Conservation (phyloP, 2,113 vertebrate genomes). For the Toxotes chatareus region DNA sequence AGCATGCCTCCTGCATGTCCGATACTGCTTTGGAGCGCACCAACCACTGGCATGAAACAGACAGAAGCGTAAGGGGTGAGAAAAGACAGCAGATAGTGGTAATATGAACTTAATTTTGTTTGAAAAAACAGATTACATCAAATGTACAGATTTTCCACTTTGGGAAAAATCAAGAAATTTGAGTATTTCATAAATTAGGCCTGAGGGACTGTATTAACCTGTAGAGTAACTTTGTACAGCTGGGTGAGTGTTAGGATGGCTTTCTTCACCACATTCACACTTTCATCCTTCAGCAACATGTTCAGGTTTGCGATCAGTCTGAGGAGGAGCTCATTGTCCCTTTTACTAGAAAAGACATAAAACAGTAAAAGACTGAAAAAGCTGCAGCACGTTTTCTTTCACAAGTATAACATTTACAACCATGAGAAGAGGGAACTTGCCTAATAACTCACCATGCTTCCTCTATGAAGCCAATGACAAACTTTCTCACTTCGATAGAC, state of each 20-base stretch:
- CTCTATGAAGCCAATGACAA: constrained; percentile 96
- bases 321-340: constrained; percentile 93
- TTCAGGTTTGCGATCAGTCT: constrained; percentile 94
- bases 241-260: constrained; percentile 95
- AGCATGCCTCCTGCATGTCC: constrained; percentile 94
- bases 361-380: background rate
- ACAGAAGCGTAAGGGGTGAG: background rate
- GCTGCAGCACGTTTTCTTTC: background rate
- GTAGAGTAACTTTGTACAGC: constrained; percentile 93
- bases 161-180: background rate
- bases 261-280: constrained; percentile 96
- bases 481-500: constrained; percentile 93
- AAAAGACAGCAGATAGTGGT: background rate
- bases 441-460: constrained; percentile 90
- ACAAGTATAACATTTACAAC: background rate
- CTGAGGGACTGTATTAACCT: constrained; percentile 78
- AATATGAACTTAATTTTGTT: background rate
- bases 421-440: background rate
- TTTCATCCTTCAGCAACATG: constrained; percentile 93
- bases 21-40: constrained; percentile 87
- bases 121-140: background rate
- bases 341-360: constrained; percentile 83
- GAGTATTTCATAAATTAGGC: background rate
- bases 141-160: background rate
- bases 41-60: constrained; percentile 86